A percentile compares a stretch with the other conserved stretches of the same genome.
Evolutionary conservation across 2,797 vertebrate species (phyloP).

Genomic region (Hyperoplus immaculatus): DNA sequence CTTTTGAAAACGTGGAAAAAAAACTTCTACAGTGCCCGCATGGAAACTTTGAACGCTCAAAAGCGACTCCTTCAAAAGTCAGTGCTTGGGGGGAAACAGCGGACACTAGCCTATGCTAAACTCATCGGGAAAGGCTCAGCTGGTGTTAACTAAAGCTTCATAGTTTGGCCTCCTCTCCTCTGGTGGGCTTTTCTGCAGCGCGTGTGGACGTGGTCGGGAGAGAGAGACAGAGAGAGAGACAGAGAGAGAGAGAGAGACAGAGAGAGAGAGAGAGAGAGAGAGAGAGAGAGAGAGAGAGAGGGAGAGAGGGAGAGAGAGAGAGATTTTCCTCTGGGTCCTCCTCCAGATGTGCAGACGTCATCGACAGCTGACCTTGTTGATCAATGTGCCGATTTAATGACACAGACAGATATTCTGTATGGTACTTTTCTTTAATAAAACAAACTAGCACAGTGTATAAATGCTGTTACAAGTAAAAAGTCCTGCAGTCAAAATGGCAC

Average conservation of each 20-base stretch:
- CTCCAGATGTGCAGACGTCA: conserved; percentile 77
- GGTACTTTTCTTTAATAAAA: too few species aligned
- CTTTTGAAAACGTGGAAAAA: conserved; percentile 44
- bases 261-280: conserved; percentile 36
- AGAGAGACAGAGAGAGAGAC: conserved; percentile 38
- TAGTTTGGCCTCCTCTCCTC: conserved; percentile 43
- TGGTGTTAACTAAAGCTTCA: conserved; percentile 48
- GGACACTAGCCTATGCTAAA: not conserved
- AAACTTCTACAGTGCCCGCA: conserved; percentile 29
- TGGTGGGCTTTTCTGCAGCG: conserved; percentile 43
- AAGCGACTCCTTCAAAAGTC: conserved; percentile 14
- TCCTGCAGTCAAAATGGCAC: too few species aligned
- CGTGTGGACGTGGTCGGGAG: conserved; percentile 74
- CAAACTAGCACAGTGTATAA: too few species aligned
- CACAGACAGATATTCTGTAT: too few species aligned
- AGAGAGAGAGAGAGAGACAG: conserved; percentile 36
- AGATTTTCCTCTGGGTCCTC: conserved; percentile 69
- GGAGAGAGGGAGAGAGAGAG: conserved; percentile 34
- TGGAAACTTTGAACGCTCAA: conserved; percentile 39
- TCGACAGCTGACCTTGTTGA: conserved; percentile 26
- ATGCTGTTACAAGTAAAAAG: too few species aligned
- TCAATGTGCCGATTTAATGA: not conserved
- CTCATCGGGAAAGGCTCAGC: conserved; percentile 32
- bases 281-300: conserved; percentile 24
- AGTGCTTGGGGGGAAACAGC: not conserved